Conservation (phyloP, 2,888 invertebrate species). For the Heteromurus nitidus region DNA sequence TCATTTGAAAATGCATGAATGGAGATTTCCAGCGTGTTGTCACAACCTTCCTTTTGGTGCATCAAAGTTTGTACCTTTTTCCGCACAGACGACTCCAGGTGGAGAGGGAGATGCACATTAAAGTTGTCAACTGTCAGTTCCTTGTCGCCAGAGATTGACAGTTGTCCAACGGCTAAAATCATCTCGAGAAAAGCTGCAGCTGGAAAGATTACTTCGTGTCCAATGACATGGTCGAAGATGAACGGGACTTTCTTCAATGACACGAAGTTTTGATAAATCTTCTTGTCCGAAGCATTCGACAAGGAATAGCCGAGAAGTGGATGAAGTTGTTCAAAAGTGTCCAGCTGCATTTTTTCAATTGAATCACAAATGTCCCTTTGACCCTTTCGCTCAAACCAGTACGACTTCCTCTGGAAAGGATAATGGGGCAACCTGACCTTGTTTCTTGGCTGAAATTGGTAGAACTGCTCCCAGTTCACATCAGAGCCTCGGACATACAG, state of each 20-base stretch:
- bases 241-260: not conserved
- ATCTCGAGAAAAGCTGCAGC: conserved; percentile 59
- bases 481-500: conserved; percentile 12
- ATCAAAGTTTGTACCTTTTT: too few species aligned
- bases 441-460: not conserved
- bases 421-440: conserved; percentile 19
- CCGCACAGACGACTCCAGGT: too few species aligned
- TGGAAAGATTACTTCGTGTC: conserved; percentile 41
- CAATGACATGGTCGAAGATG: conserved; percentile 32
- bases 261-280: conserved; percentile 28
- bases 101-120: too few species aligned
- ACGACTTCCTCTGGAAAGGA: conserved; percentile 44
- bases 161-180: conserved; percentile 11
- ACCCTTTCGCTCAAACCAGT: conserved; percentile 24
- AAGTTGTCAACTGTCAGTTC: too few species aligned
- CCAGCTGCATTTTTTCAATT: too few species aligned
- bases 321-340: conserved; percentile 21
- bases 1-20: too few species aligned
- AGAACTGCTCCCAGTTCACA: conserved; percentile 37
- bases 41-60: too few species aligned
- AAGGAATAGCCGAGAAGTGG: conserved; percentile 53
- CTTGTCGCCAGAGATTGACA: too few species aligned
- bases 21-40: too few species aligned
- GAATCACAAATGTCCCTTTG: too few species aligned
- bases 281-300: not conserved